A percentile compares a stretch with the other conserved stretches of the same genome.
Conservation (phyloP, 2,113 vertebrate genomes). For the Heptranchias perlo region DNA sequence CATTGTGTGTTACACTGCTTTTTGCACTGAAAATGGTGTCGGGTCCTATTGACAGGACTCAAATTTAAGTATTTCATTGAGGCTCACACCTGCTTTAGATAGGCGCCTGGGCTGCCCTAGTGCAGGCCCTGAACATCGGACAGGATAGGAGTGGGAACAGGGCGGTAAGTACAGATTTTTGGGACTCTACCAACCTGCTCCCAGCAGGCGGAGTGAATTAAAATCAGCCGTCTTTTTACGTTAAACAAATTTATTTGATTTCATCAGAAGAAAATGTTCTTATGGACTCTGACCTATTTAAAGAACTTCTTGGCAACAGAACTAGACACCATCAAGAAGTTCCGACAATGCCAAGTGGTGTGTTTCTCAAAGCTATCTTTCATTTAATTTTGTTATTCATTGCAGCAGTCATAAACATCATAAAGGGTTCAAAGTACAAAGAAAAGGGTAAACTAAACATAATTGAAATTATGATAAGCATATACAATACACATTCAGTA, state of each 20-base stretch:
- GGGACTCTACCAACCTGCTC: neutral
- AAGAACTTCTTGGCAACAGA: constrained; percentile 22
- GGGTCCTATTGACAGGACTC: neutral
- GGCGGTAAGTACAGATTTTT: neutral
- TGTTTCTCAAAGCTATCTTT: neutral
- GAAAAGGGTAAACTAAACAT: neutral
- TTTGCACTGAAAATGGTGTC: neutral
- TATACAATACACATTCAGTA: neutral
- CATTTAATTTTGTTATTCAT: neutral
- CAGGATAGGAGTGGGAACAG: neutral
- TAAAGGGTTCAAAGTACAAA: neutral
- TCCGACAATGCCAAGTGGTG: constrained; percentile 14
- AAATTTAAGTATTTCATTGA: neutral
- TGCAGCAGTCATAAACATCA: neutral
- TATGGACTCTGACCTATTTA: constrained; percentile 29
- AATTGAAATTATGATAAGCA: neutral
- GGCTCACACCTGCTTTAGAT: too few species aligned
- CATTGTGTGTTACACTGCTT: neutral
- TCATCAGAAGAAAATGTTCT: constrained; percentile 20
- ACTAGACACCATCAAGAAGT: neutral
- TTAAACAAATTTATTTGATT: constrained; percentile 19
- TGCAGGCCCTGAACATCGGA: neutral
- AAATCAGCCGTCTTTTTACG: neutral
- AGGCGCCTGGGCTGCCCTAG: neutral
- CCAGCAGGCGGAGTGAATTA: neutral